A percentile compares a stretch with the other conserved stretches of the same genome.
Conservation (phyloP, 2,888 invertebrate species). For the Stomorhina lunata region DNA sequence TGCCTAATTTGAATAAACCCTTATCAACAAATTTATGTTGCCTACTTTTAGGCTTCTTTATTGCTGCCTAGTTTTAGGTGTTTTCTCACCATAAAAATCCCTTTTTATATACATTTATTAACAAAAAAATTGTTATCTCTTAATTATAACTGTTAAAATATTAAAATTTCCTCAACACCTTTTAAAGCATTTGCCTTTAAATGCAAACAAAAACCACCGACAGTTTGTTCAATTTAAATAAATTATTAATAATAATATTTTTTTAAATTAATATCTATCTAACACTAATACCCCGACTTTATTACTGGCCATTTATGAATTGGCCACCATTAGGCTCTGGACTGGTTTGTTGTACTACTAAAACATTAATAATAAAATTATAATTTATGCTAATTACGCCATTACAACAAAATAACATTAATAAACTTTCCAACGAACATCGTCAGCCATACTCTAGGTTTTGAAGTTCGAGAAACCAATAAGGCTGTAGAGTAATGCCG, state of each 20-base stretch:
- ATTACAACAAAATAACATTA: conserved; percentile 71
- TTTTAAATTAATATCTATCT: conserved; percentile 17
- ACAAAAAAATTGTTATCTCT: background rate
- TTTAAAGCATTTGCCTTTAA: background rate
- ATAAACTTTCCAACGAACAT: conserved; percentile 71
- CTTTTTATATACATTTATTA: too few relatives aligned
- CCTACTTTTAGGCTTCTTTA: too few relatives aligned
- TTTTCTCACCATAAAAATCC: too few relatives aligned
- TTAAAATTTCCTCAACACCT: background rate
- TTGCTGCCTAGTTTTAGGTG: too few relatives aligned
- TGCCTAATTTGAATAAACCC: too few relatives aligned
- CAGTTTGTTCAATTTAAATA: conserved; percentile 42
- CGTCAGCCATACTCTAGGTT: background rate
- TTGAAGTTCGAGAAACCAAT: background rate
- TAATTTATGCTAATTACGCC: conserved; percentile 78
- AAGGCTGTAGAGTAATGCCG: conserved; percentile 13
- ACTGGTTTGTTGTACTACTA: conserved; percentile 5
- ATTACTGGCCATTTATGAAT: conserved; percentile 5
- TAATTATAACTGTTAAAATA: background rate
- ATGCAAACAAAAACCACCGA: background rate
- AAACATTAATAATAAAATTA: conserved; percentile 66
- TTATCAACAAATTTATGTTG: too few relatives aligned
- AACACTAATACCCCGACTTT: background rate
- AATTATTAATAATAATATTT: conserved; percentile 35
- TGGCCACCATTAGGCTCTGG: background rate